Evolutionary conservation across 1,140 invertebrate species (phyloP).

Genomic region (Drosophila sp.): DNA sequence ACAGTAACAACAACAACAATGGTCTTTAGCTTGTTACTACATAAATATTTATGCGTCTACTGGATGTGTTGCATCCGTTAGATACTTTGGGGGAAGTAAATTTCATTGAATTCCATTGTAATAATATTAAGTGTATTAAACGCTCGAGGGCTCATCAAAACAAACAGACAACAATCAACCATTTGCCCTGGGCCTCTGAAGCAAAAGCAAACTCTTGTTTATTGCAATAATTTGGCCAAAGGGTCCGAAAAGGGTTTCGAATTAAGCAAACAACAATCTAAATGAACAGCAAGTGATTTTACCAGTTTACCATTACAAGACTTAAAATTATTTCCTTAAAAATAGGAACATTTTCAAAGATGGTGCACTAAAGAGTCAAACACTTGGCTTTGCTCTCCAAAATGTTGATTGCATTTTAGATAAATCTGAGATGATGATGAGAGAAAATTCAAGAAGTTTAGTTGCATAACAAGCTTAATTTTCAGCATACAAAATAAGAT

Average conservation of each 20-base stretch:
- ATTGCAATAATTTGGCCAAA: conserved; percentile 40
- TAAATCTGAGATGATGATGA: not conserved
- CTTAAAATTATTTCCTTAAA: too few species aligned
- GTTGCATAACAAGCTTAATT: not conserved
- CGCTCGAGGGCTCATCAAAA: conserved; percentile 46
- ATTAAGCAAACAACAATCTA: conserved; percentile 35
- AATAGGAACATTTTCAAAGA: too few species aligned
- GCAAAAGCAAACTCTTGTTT: conserved; percentile 22
- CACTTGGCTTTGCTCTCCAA: not conserved
- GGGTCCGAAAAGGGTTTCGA: conserved; percentile 30
- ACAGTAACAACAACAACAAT: not conserved
- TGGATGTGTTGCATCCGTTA: conserved; percentile 31
- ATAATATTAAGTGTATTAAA: conserved; percentile 58
- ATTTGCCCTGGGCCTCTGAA: not conserved
- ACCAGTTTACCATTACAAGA: not conserved
- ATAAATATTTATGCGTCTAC: conserved; percentile 48
- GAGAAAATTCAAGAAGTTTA: too few species aligned
- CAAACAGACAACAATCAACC: conserved; percentile 39
- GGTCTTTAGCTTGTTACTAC: conserved; percentile 6
- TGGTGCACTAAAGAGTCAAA: not conserved
- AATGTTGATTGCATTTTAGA: not conserved
- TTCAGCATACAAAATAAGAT: too few species aligned
- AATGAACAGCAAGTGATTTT: conserved; percentile 26
- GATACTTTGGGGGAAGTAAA: conserved; percentile 15
- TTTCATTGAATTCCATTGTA: conserved; percentile 40